These are phyloP conservation scores for Copsychus sechellarum DNA, from an alignment of 2,113 vertebrate genomes.

Conservation along the genomic window DNA sequence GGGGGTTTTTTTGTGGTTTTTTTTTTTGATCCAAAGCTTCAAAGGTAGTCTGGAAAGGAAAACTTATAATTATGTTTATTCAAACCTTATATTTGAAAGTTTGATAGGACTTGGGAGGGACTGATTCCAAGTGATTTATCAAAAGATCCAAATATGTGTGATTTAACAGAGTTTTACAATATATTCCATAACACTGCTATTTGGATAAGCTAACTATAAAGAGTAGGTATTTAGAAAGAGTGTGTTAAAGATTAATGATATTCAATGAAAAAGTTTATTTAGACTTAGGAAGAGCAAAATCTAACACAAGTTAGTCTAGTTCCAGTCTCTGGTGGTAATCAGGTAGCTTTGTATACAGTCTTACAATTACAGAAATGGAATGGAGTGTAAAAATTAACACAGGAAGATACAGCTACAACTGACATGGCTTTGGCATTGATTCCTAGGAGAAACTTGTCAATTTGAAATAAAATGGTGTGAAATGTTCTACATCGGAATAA, in stretches of 20 bases:
- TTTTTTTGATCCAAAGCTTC: slow-evolving; percentile 29
- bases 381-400: not conserved
- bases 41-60: slow-evolving; percentile 35
- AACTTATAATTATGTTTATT: slow-evolving; percentile 37
- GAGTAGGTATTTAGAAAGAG: not conserved
- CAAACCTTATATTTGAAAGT: slow-evolving; percentile 8
- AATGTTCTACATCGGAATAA: not conserved
- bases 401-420: not conserved
- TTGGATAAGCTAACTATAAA: not conserved
- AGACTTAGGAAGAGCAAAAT: not conserved
- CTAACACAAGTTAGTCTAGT: not conserved
- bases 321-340: not conserved
- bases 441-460: not conserved
- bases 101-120: not conserved
- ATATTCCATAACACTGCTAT: not conserved
- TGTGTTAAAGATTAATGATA: not conserved
- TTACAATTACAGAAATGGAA: not conserved
- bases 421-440: not conserved
- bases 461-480: not conserved
- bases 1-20: too few species aligned
- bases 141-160: not conserved
- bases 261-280: not conserved
- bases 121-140: not conserved
- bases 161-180: not conserved
- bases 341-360: not conserved